Evolutionary conservation across 2,888 invertebrate genomes (phyloP).

Genomic region (Tanytarsus gracilentus): DNA sequence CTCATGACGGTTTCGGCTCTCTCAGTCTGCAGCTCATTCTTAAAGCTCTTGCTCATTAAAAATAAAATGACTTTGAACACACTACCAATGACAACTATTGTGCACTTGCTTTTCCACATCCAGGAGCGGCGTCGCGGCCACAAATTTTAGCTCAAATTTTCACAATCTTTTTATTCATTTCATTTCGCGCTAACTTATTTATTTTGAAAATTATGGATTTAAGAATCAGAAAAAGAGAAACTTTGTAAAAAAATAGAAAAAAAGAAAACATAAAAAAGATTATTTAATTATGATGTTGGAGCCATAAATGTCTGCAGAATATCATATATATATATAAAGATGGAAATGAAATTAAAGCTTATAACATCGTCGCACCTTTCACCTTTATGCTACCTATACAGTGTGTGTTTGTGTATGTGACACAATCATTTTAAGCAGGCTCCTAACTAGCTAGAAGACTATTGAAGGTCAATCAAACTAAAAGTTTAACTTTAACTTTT

Average conservation of each 20-base stretch:
- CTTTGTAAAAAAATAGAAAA: slow-evolving; percentile 25
- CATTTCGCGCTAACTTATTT: background rate
- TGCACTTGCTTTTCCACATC: too few species aligned
- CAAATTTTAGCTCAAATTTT: background rate
- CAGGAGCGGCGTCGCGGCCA: too few species aligned
- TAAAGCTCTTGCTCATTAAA: too few species aligned
- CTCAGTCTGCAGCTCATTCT: too few species aligned
- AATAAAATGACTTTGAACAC: too few species aligned
- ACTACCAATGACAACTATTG: too few species aligned
- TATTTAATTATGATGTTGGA: slow-evolving; percentile 23
- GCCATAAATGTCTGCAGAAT: slow-evolving; percentile 4
- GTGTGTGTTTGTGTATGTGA: background rate
- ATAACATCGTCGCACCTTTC: slow-evolving; percentile 23
- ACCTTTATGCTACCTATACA: slow-evolving; percentile 7
- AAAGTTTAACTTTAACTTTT: too few species aligned
- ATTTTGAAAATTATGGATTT: background rate
- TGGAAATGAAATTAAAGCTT: background rate
- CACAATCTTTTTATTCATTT: background rate
- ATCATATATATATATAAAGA: background rate
- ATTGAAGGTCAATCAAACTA: too few species aligned
- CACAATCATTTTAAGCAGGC: background rate
- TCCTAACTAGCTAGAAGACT: background rate
- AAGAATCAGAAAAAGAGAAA: slow-evolving; percentile 24
- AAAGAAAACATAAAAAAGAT: slow-evolving; percentile 23
- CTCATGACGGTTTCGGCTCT: background rate